phyloP scores from a whole-genome alignment of 2,888 invertebrate genomes.

The Hypercompe scribonia region DNA sequence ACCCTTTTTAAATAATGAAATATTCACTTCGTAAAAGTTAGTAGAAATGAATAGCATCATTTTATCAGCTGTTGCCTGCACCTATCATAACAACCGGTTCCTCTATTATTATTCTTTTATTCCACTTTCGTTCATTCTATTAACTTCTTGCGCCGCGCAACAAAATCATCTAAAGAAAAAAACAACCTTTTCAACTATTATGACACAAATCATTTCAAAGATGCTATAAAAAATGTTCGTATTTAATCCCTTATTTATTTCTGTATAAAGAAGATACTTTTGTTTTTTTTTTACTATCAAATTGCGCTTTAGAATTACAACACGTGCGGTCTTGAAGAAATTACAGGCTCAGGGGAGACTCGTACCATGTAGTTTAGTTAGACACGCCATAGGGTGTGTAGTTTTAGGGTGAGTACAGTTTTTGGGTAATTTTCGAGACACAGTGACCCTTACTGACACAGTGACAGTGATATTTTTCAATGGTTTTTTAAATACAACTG shows the following conservation, averaged over 20 bases:
- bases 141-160: constrained; percentile 32
- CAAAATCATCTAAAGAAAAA: constrained; percentile 30
- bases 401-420: constrained; percentile 56
- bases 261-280: constrained; percentile 50
- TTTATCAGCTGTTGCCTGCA: constrained; percentile 12
- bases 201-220: constrained; percentile 49
- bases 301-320: constrained; percentile 71
- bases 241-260: constrained; percentile 53
- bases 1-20: not conserved
- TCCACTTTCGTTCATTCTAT: constrained; percentile 31
- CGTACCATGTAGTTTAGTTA: constrained; percentile 67
- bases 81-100: constrained; percentile 29
- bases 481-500: no score
- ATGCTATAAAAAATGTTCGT: constrained; percentile 36
- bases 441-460: not conserved
- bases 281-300: constrained; percentile 69
- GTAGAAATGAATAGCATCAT: constrained; percentile 3
- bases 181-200: constrained; percentile 37
- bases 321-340: constrained; percentile 81
- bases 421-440: constrained; percentile 13
- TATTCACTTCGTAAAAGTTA: not conserved
- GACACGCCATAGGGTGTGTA: constrained; percentile 65
- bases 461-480: not conserved
- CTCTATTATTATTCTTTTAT: constrained; percentile 16
- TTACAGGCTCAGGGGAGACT: constrained; percentile 62